phyloP scores from a whole-genome alignment of 2,888 invertebrate species.

The Sinopyrophorus schimmeli region DNA sequence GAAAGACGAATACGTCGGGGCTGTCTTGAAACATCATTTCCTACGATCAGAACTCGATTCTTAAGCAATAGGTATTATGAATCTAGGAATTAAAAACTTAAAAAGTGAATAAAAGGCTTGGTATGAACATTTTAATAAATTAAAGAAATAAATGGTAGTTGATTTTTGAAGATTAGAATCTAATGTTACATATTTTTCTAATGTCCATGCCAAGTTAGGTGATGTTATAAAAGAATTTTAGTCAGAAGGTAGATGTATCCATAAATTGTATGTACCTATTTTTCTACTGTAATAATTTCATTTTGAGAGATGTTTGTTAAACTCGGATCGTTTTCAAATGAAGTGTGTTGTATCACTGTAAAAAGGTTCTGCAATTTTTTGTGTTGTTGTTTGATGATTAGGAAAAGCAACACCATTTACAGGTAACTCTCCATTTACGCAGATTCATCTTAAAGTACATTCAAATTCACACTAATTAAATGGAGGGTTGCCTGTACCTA shows the following conservation, averaged over 20 bases:
- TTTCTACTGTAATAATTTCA: slow-evolving; percentile 23
- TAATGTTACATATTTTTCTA: no score
- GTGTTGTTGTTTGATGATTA: background rate
- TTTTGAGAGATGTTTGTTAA: slow-evolving; percentile 5
- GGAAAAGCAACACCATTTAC: background rate
- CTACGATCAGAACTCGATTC: no score
- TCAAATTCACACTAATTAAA: no score
- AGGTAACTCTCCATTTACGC: no score
- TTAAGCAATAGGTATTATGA: no score
- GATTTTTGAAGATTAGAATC: no score
- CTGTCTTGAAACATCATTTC: no score
- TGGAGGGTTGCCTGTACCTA: no score
- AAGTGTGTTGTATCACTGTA: slow-evolving; percentile 8
- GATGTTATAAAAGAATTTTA: slow-evolving; percentile 12
- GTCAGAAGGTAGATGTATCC: slow-evolving; percentile 19
- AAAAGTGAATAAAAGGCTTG: no score
- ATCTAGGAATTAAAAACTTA: background rate
- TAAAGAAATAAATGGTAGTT: background rate
- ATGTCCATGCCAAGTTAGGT: no score
- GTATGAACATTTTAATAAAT: slow-evolving; percentile 1
- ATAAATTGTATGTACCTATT: slow-evolving; percentile 30
- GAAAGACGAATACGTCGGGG: no score
- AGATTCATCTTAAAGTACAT: no score
- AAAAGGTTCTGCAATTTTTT: slow-evolving; percentile 3
- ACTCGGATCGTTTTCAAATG: background rate